Conservation (phyloP, 92 coral and sea anemone genomes). For the Montipora capitata region DNA sequence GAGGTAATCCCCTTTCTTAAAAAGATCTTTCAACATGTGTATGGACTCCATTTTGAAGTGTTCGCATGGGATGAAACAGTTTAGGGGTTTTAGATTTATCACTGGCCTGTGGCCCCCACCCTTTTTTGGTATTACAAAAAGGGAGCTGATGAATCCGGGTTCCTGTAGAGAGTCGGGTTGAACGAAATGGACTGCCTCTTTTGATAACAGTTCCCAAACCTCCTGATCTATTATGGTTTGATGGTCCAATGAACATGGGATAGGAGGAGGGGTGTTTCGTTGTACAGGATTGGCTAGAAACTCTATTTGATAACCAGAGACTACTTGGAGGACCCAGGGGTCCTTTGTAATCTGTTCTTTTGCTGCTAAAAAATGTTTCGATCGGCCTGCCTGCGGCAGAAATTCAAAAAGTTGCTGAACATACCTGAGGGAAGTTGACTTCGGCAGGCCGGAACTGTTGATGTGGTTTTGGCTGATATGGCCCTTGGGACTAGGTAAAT, state of each 20-base stretch:
- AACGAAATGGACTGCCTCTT: conserved; percentile 57
- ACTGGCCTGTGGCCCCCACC: conserved; percentile 77
- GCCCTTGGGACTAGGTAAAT: not conserved
- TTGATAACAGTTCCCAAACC: conserved; percentile 33
- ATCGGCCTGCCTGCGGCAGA: not conserved
- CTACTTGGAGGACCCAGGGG: conserved; percentile 72
- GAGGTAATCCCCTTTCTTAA: no score
- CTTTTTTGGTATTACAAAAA: conserved; percentile 1
- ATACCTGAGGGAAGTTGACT: no score
- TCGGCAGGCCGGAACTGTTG: not conserved
- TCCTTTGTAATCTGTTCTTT: conserved; percentile 55
- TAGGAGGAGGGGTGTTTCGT: not conserved
- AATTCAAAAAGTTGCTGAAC: not conserved
- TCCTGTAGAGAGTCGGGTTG: not conserved
- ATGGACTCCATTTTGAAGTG: no score
- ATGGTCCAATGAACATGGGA: not conserved
- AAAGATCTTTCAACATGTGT: no score
- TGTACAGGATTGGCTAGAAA: conserved; percentile 25
- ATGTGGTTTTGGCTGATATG: not conserved
- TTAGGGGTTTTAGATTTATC: no score
- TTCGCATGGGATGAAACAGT: no score
- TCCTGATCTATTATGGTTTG: conserved; percentile 27
- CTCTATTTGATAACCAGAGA: conserved; percentile 46
- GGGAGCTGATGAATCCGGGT: not conserved
- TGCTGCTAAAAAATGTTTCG: conserved; percentile 1